Evolutionary conservation across 2,888 invertebrate species (phyloP).

Genomic region (Pollenia angustigena): DNA sequence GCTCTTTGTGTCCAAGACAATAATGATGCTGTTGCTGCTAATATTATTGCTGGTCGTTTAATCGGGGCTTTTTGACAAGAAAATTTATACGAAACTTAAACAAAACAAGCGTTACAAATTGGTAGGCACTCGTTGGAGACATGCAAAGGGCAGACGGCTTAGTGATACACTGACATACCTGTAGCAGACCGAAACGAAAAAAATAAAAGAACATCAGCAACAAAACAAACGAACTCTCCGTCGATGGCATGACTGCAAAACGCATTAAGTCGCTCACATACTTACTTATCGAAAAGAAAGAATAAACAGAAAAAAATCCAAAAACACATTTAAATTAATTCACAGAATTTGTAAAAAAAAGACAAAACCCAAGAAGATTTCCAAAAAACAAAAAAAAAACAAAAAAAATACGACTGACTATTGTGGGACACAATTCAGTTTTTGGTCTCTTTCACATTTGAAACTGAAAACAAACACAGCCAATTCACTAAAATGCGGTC

Average conservation of each 20-base stretch:
- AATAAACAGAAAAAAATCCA: constrained; percentile 9
- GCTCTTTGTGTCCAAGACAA: constrained; percentile 29
- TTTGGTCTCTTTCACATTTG: constrained; percentile 35
- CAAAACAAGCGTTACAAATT: constrained; percentile 68
- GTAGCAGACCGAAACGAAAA: not conserved
- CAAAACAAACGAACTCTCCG: constrained; percentile 9
- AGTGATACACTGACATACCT: constrained; percentile 61
- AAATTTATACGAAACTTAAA: constrained; percentile 47
- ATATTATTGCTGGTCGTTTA: constrained; percentile 15
- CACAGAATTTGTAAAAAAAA: constrained; percentile 68
- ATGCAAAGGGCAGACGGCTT: constrained; percentile 53
- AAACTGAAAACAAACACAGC: constrained; percentile 37
- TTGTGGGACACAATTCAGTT: constrained; percentile 50
- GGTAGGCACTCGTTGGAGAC: constrained; percentile 58
- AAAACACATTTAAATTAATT: constrained; percentile 68
- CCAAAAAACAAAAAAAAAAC: constrained; percentile 10
- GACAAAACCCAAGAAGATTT: constrained; percentile 3
- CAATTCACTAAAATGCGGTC: constrained; percentile 70
- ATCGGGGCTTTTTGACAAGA: constrained; percentile 31
- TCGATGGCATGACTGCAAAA: constrained; percentile 48
- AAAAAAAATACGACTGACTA: constrained; percentile 26
- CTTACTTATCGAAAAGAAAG: constrained; percentile 12
- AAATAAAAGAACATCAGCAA: too few relatives aligned
- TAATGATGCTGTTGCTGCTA: constrained; percentile 18
- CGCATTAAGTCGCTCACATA: constrained; percentile 24